Conservation (phyloP, 2,888 invertebrate species). For the Hoplodrina blanda region DNA sequence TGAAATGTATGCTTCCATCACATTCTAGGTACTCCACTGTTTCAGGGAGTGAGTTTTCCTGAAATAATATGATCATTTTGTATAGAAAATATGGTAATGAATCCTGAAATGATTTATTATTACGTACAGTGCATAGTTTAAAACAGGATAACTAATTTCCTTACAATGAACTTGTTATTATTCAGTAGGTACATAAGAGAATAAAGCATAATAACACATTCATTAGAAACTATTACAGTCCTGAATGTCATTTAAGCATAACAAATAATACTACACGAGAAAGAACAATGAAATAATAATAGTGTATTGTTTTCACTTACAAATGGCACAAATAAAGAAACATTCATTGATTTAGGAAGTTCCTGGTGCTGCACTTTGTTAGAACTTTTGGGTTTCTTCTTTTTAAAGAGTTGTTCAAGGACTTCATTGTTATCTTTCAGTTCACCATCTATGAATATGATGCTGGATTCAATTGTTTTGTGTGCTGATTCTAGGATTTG, state of each 20-base stretch:
- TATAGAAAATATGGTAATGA: no score
- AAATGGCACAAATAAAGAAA: slow-evolving; percentile 93
- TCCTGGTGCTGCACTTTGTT: slow-evolving; percentile 83
- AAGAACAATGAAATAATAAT: slow-evolving; percentile 11
- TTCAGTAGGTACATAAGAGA: background rate
- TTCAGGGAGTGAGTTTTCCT: slow-evolving; percentile 87
- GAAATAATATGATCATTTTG: slow-evolving; percentile 43
- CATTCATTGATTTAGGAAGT: slow-evolving; percentile 90
- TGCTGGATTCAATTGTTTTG: slow-evolving; percentile 91
- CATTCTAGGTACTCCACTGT: slow-evolving; percentile 90
- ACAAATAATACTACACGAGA: background rate
- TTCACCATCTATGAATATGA: slow-evolving; percentile 94
- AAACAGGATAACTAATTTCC: background rate
- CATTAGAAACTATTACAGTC: slow-evolving; percentile 6
- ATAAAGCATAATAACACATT: slow-evolving; percentile 7
- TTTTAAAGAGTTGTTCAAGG: slow-evolving; percentile 92
- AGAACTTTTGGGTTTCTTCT: slow-evolving; percentile 89
- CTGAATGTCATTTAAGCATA: background rate
- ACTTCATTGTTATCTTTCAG: slow-evolving; percentile 91
- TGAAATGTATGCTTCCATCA: slow-evolving; percentile 93
- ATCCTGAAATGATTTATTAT: no score
- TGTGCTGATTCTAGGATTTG: slow-evolving; percentile 91
- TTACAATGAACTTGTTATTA: background rate
- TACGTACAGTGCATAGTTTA: background rate
- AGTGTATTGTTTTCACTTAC: slow-evolving; percentile 85